Evolutionary conservation across 1,140 invertebrate genomes (phyloP), one percentile per base, ranked within the genome.

Genomic region (Drosophila navojoa): DNA sequence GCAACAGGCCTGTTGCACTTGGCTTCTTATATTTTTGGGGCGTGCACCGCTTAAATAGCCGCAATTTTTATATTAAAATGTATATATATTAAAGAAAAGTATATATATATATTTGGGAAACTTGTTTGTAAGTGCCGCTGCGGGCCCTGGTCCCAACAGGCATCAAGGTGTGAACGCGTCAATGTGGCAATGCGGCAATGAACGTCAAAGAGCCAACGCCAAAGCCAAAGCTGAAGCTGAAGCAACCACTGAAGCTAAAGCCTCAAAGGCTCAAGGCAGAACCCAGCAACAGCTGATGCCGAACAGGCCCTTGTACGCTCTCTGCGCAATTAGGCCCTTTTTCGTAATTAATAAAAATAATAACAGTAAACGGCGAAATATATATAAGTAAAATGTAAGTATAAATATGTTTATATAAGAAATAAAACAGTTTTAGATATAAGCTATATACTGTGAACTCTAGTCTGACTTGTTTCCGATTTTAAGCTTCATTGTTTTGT

Each of bases 111-210:
- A 52, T 13, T 49, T 38, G 40, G 29, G 49, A 66, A 86, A 73
- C 76, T 72, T 57, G 69, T 80, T 67, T 66, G 64, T 19, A 42
- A 55, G 15, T 49, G 64, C 63, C 49, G 63, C 52, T 25, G 32
- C 61, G 54, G 35, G 59, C 42, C 35, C 54, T 45, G 53, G 9
- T 44, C 5, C 29, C 45, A 22, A 15, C 27, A 27, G 50, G 63
- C 32, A 49, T 11, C 62, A 81, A 87, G 82, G 82, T 87, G 82
- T 87, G 82, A 87, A 87, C 59, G 79, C 79, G 84, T 87, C 84
- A 87, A 87, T 89, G 79, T 73, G 82, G 71, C 76, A 70, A 35
- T 19, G 52, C 58, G 45, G 79, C 60, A 49, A 81, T 76, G 71
- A 77, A 67, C 42, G 53, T 32, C 50, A 16, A 49, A 54, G 50